These are phyloP conservation scores for Mystacides longicornis DNA, from an alignment of 2,888 invertebrate genomes.

Conservation along the genomic window DNA sequence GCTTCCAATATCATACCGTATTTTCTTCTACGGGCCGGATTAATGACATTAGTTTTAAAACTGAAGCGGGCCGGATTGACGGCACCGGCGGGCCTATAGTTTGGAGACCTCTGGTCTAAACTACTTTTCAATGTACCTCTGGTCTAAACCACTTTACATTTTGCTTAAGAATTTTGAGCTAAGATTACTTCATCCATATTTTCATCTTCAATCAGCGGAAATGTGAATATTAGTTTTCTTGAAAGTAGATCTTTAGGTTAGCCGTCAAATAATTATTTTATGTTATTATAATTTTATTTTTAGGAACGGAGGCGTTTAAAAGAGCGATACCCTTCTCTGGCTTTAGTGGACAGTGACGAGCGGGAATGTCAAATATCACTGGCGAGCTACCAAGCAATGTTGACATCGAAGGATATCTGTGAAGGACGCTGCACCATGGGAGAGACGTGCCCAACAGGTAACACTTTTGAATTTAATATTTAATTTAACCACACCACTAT, in stretches of 20 bases:
- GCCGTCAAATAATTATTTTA: too few species aligned
- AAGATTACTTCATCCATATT: too few species aligned
- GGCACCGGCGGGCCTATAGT: too few species aligned
- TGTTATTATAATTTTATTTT: conserved; percentile 25
- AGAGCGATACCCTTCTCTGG: conserved; percentile 76
- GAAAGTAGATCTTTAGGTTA: too few species aligned
- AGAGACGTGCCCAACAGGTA: conserved; percentile 77
- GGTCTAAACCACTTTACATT: too few species aligned
- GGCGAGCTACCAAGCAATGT: conserved; percentile 74
- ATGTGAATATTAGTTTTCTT: too few species aligned
- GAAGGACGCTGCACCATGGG: conserved; percentile 82
- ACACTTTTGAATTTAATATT: not conserved
- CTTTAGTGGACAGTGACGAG: conserved; percentile 63
- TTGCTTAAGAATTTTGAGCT: too few species aligned
- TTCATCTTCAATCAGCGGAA: too few species aligned
- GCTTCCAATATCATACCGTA: too few species aligned
- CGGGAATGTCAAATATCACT: conserved; percentile 71
- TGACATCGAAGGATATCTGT: conserved; percentile 73
- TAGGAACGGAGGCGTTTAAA: conserved; percentile 78
- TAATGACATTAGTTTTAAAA: too few species aligned
- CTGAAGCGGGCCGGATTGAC: too few species aligned
- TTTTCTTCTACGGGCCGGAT: too few species aligned
- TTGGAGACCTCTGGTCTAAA: not conserved
- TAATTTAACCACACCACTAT: not conserved
- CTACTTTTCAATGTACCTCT: not conserved